phyloP scores from a whole-genome alignment of 2,888 invertebrate genomes.

The Stictocephala bisonia region DNA sequence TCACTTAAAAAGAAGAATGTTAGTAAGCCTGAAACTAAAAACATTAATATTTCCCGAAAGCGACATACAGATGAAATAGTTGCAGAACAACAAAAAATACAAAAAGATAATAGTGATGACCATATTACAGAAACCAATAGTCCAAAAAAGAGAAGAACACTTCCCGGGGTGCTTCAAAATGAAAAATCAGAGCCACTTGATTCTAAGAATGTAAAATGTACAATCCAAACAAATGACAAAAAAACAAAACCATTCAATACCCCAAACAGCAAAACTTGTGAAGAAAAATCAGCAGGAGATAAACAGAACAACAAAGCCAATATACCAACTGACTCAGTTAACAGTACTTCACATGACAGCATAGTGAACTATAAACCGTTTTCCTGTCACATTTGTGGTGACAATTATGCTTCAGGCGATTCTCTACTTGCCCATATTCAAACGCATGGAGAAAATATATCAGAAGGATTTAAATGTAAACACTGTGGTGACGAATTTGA shows the following conservation, averaged over 20 bases:
- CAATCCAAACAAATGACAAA: background rate
- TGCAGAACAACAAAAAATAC: background rate
- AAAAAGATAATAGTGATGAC: background rate
- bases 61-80: background rate
- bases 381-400: constrained; percentile 27
- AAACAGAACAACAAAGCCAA: background rate
- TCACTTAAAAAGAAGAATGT: background rate
- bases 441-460: constrained; percentile 23
- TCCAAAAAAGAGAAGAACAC: background rate
- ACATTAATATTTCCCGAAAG: background rate
- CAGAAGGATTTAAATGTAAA: constrained; percentile 19
- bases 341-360: background rate
- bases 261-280: background rate
- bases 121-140: background rate
- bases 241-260: background rate
- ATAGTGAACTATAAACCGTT: constrained; percentile 22
- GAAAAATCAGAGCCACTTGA: background rate
- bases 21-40: background rate
- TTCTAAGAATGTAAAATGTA: background rate
- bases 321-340: background rate
- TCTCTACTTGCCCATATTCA: constrained; percentile 1
- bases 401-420: constrained; percentile 3
- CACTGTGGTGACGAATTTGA: constrained; percentile 21
- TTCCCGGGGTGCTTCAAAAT: background rate
- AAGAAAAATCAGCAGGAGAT: background rate